Conservation (phyloP, 53 echinoderm and acorn worm species). For the Zoroaster sp. region DNA sequence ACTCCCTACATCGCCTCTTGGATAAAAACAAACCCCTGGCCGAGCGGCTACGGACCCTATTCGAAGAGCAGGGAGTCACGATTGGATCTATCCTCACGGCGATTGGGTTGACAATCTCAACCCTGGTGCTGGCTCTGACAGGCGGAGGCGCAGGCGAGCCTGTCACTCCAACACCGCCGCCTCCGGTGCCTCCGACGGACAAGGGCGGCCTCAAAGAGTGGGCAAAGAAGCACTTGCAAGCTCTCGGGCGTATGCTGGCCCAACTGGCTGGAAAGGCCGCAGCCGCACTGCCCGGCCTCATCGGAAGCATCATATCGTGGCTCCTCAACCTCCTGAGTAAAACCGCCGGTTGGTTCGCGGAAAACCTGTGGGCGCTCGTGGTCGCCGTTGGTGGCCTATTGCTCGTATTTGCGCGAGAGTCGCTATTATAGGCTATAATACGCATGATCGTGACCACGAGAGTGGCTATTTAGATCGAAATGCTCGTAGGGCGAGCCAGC, state of each 20-base stretch:
- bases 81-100: constrained; percentile 11
- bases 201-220: not conserved
- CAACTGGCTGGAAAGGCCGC: constrained; percentile 6
- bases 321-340: not conserved
- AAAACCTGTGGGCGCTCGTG: not conserved
- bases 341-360: not conserved
- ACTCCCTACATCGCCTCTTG: not conserved
- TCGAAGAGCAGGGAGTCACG: constrained; percentile 32
- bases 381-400: not conserved
- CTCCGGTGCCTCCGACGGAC: too few species aligned
- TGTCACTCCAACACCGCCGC: not conserved
- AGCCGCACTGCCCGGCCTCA: not conserved
- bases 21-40: not conserved
- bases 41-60: constrained; percentile 31
- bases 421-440: too few species aligned
- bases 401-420: not conserved
- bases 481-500: not conserved
- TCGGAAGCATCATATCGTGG: not conserved
- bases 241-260: not conserved
- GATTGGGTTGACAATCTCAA: not conserved
- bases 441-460: too few species aligned
- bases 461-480: too few species aligned
- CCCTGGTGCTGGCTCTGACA: constrained; percentile 15
- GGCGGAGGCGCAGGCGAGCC: not conserved
- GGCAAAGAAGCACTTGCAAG: not conserved